These are phyloP conservation scores for Dasysyrphus tricinctus DNA, from an alignment of 2,888 invertebrate species.

Conservation along the genomic window DNA sequence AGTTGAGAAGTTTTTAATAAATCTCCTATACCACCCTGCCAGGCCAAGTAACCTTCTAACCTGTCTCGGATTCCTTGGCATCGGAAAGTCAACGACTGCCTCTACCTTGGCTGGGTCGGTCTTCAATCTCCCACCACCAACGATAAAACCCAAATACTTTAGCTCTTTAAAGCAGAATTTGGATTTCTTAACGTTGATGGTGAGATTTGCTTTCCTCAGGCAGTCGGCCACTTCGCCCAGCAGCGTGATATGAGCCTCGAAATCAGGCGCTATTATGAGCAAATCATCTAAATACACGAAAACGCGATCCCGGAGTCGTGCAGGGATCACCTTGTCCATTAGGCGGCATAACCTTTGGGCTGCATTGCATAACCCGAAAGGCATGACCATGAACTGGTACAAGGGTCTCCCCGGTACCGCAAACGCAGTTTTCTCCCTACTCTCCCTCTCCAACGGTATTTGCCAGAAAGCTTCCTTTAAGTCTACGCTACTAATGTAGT, in stretches of 20 bases:
- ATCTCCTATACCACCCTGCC: too few relatives aligned
- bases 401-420: neutral
- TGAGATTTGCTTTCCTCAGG: neutral
- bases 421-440: neutral
- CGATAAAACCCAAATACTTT: neutral
- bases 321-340: too few relatives aligned
- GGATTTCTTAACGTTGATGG: neutral
- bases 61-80: too few relatives aligned
- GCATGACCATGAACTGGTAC: neutral
- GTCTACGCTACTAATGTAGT: neutral
- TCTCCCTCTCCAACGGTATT: neutral
- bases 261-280: neutral
- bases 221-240: neutral
- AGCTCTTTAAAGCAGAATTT: neutral
- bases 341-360: neutral
- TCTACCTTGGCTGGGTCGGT: too few relatives aligned
- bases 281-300: neutral
- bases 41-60: too few relatives aligned
- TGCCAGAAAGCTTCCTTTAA: neutral
- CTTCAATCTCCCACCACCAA: slow-evolving; percentile 11
- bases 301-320: neutral
- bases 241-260: neutral
- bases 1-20: slow-evolving; percentile 51
- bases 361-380: neutral
- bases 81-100: too few relatives aligned